Evolutionary conservation across 2,888 invertebrate genomes (phyloP).

Genomic region (Hydraecia micacea): DNA sequence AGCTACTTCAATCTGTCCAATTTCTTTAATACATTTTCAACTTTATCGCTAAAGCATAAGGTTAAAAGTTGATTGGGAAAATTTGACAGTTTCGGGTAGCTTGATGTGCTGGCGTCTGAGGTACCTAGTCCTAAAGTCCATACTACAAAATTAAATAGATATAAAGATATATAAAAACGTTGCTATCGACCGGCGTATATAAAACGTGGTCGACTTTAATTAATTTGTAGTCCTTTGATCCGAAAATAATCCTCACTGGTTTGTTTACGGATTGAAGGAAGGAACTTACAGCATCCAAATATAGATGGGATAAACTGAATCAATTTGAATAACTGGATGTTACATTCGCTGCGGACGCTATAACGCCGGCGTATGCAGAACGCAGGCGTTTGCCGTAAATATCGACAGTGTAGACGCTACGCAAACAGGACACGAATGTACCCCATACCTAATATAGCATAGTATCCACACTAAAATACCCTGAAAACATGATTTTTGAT

Average conservation of each 20-base stretch:
- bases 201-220: background rate
- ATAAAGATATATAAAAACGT: background rate
- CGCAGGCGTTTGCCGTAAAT: constrained; percentile 39
- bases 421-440: constrained; percentile 31
- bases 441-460: constrained; percentile 7
- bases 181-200: background rate
- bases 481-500: background rate
- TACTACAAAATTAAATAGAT: background rate
- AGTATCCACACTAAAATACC: constrained; percentile 3
- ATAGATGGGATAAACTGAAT: constrained; percentile 33
- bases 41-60: no score
- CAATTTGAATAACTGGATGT: constrained; percentile 48
- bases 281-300: constrained; percentile 9
- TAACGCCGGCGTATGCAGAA: constrained; percentile 31
- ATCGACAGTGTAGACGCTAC: constrained; percentile 31
- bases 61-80: no score
- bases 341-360: constrained; percentile 43
- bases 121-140: background rate
- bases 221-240: background rate
- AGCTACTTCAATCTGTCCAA: no score
- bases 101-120: no score
- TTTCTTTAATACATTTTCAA: no score
- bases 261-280: background rate
- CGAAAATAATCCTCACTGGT: constrained; percentile 2
- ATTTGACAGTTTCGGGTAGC: no score